Conservation (phyloP, 2,113 vertebrate species). For the Alethe diademata region DNA sequence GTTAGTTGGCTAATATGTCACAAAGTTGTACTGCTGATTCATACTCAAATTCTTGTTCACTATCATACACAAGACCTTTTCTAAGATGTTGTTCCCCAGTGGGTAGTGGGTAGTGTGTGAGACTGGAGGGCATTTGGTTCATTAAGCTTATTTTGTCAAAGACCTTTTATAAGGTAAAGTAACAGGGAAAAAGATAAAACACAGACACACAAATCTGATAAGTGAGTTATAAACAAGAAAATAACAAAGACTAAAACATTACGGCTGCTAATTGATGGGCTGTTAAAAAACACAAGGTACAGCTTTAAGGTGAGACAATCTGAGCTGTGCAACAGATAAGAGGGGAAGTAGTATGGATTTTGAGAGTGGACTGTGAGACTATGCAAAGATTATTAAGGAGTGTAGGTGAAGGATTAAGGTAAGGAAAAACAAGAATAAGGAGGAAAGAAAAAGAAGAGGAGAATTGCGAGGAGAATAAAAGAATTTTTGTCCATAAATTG, state of each 20-base stretch:
- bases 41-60: background rate
- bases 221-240: background rate
- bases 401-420: background rate
- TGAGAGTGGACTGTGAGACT: background rate
- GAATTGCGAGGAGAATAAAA: background rate
- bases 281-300: background rate
- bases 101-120: background rate
- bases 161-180: background rate
- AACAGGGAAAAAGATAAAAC: background rate
- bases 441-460: background rate
- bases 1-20: background rate
- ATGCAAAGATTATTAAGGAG: background rate
- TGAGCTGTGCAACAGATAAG: background rate
- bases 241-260: background rate
- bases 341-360: background rate
- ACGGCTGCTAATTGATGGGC: background rate
- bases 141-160: background rate
- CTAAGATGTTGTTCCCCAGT: background rate
- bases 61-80: background rate
- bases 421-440: background rate
- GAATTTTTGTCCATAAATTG: background rate
- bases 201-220: background rate
- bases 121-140: background rate
- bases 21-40: background rate
- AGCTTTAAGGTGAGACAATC: background rate